Percentiles rank a stretch among this genome's conserved stretches.
phyloP scores from a whole-genome alignment of 2,888 invertebrate genomes.

The Drosophila subsilvestris region DNA sequence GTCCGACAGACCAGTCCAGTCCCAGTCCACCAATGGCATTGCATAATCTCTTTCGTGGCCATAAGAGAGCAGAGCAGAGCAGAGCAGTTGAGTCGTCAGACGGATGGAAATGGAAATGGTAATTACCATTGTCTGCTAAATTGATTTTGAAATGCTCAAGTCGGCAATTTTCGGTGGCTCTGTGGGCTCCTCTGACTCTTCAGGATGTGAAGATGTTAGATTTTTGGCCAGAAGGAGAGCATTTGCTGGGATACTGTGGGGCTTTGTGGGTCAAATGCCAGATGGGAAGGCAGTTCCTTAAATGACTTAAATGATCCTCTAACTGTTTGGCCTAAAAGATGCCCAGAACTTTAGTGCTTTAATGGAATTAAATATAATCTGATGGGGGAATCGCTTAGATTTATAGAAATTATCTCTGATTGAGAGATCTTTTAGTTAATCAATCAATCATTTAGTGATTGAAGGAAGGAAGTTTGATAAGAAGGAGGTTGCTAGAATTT shows the following conservation, averaged over 20 bases:
- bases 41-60: conserved; percentile 57
- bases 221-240: neutral
- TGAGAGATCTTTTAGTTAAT: neutral
- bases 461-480: too few species aligned
- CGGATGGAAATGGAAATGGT: conserved; percentile 6
- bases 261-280: conserved; percentile 40
- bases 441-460: too few species aligned
- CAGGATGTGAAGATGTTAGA: conserved; percentile 47
- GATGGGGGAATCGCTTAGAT: too few species aligned
- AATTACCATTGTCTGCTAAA: conserved; percentile 56
- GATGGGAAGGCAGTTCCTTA: conserved; percentile 17
- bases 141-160: conserved; percentile 52
- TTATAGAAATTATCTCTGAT: neutral
- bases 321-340: conserved; percentile 19
- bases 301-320: conserved; percentile 33
- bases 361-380: neutral
- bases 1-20: conserved; percentile 41
- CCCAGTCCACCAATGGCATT: conserved; percentile 54
- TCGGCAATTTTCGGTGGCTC: conserved; percentile 51
- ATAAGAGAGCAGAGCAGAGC: conserved; percentile 12
- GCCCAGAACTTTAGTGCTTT: neutral
- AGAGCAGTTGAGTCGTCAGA: neutral
- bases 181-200: neutral
- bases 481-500: too few species aligned
- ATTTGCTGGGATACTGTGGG: conserved; percentile 8